These are phyloP conservation scores for Onychorhynchus coronatus DNA, from an alignment of 2,113 vertebrate species.

Conservation along the genomic window DNA sequence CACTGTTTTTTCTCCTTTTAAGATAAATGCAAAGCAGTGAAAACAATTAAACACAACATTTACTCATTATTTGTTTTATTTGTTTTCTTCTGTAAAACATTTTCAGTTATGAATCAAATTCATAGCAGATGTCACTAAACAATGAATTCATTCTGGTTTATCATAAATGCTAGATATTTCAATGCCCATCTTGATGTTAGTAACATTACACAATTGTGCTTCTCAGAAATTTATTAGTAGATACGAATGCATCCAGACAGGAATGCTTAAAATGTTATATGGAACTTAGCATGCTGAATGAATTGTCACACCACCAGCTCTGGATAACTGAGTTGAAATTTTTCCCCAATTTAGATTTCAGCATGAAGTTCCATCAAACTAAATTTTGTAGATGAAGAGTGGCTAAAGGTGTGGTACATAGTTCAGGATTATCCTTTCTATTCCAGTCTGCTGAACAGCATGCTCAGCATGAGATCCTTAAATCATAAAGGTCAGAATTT, in stretches of 20 bases:
- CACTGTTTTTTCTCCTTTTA: background rate
- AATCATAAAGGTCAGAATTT: background rate
- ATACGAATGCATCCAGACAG: background rate
- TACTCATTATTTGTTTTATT: background rate
- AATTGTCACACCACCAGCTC: background rate
- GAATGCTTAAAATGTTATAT: background rate
- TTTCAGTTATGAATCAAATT: background rate
- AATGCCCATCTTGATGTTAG: background rate
- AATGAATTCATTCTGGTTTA: background rate
- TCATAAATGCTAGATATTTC: background rate
- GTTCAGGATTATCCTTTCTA: background rate
- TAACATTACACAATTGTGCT: background rate
- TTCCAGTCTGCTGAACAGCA: background rate
- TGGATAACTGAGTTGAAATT: background rate
- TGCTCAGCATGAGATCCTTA: background rate
- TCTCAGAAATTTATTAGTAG: background rate
- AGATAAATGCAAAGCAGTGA: background rate
- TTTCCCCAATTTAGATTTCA: constrained; percentile 4
- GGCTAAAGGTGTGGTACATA: background rate
- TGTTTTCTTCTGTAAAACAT: background rate
- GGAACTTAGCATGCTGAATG: background rate
- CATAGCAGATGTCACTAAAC: background rate
- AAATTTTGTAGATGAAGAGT: background rate
- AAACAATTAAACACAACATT: background rate
- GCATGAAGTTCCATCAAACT: background rate